Conservation (phyloP, 2,113 vertebrate species). For the Pavo muticus region DNA sequence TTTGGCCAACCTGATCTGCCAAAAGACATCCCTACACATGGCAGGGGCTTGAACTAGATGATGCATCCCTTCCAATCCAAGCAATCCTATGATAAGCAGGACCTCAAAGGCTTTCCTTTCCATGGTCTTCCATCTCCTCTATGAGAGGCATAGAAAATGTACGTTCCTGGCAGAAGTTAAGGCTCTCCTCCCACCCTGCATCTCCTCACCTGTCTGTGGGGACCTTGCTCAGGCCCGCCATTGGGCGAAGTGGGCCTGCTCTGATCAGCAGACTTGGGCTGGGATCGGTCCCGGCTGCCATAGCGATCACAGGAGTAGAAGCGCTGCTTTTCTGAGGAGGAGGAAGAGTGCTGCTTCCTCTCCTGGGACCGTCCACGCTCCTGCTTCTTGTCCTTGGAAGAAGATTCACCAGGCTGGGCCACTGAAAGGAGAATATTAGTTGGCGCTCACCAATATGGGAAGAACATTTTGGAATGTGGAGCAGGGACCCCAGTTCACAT, state of each 20-base stretch:
- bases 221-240: conserved; percentile 80
- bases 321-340: conserved; percentile 91
- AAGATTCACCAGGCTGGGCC: conserved; percentile 62
- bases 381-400: conserved; percentile 78
- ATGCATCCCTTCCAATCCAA: background rate
- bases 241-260: conserved; percentile 90
- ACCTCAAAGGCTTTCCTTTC: background rate
- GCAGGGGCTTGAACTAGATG: background rate
- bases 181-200: background rate
- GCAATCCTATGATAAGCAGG: background rate
- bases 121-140: too few species aligned
- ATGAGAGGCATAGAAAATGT: accelerated
- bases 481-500: background rate
- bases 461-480: background rate
- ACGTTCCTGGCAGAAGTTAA: background rate
- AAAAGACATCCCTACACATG: background rate
- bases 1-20: background rate
- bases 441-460: accelerated
- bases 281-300: conserved; percentile 88
- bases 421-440: background rate
- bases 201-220: conserved; percentile 89
- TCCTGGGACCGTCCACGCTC: conserved; percentile 93
- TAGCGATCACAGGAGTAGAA: conserved; percentile 97
- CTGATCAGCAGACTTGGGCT: conserved; percentile 82
- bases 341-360: conserved; percentile 91